Conservation (phyloP, 2,888 invertebrate species). For the Apamea sordens region DNA sequence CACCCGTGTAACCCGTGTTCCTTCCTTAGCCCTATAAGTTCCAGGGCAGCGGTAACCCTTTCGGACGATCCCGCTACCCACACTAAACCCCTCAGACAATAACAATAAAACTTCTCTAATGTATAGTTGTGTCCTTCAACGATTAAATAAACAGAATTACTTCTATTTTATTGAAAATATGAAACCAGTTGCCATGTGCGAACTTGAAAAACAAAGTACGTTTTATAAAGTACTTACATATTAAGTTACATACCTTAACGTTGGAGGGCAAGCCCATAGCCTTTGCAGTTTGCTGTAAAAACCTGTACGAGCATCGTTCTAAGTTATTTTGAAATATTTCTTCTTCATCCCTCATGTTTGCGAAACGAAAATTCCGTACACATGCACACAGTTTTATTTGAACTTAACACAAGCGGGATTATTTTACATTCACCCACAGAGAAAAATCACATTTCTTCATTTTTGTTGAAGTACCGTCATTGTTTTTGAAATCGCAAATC, state of each 20-base stretch:
- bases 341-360: constrained; percentile 61
- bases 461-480: constrained; percentile 49
- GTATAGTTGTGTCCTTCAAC: not conserved
- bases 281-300: constrained; percentile 82
- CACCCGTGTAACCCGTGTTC: too few species aligned
- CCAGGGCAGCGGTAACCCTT: too few species aligned
- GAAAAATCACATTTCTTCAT: constrained; percentile 6
- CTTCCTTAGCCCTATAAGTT: too few species aligned
- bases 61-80: too few species aligned
- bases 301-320: constrained; percentile 76
- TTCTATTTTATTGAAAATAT: not conserved
- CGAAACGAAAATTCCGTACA: not conserved
- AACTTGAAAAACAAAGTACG: not conserved
- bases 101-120: not conserved
- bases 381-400: not conserved
- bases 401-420: constrained; percentile 2
- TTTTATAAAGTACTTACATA: not conserved
- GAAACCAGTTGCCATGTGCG: constrained; percentile 10
- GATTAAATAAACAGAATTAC: not conserved
- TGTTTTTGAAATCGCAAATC: not conserved
- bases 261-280: constrained; percentile 81
- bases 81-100: too few species aligned
- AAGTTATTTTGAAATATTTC: constrained; percentile 67
- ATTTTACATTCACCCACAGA: constrained; percentile 31
- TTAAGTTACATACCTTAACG: constrained; percentile 78